These are phyloP conservation scores for Eristalis tenax DNA, from an alignment of 2,888 invertebrate species.

Conservation along the genomic window DNA sequence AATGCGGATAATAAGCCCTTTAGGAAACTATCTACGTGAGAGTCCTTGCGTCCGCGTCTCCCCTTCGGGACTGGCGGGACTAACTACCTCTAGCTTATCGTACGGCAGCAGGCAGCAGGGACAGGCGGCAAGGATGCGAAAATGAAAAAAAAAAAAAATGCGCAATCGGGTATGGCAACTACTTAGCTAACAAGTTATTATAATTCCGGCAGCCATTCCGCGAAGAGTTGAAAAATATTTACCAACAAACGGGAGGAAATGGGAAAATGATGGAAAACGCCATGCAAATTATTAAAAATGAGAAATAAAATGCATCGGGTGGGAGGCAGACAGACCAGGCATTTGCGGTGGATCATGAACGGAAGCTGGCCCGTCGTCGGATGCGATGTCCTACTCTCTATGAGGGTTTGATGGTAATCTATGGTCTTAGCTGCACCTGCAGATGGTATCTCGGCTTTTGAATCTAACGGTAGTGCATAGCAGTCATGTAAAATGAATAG, in stretches of 20 bases:
- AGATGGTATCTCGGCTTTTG: constrained; percentile 23
- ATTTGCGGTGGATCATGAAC: neutral
- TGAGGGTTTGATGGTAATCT: constrained; percentile 37
- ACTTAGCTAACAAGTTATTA: constrained; percentile 64
- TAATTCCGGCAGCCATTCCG: constrained; percentile 48
- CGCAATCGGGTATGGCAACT: constrained; percentile 47
- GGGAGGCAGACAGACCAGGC: too few species aligned
- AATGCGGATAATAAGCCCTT: constrained; percentile 58
- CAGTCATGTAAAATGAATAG: constrained; percentile 59
- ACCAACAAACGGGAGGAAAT: constrained; percentile 52
- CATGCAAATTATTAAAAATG: constrained; percentile 67
- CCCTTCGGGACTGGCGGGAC: constrained; percentile 28
- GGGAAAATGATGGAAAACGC: constrained; percentile 57
- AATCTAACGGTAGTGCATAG: constrained; percentile 47
- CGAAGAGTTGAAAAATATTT: constrained; percentile 44
- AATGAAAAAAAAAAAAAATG: neutral
- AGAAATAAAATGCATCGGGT: constrained; percentile 61
- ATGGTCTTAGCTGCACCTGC: constrained; percentile 34
- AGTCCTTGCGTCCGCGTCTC: constrained; percentile 33
- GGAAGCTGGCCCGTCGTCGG: constrained; percentile 31
- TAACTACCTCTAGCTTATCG: constrained; percentile 16
- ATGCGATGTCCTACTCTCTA: constrained; percentile 7
- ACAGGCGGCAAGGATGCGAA: neutral
- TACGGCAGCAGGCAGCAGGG: constrained; percentile 1
- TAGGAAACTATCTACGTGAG: constrained; percentile 50